Evolutionary conservation across 2,888 invertebrate genomes (phyloP), one percentile per base, ranked within the genome.

Genomic region (Horisme vitalbata): DNA sequence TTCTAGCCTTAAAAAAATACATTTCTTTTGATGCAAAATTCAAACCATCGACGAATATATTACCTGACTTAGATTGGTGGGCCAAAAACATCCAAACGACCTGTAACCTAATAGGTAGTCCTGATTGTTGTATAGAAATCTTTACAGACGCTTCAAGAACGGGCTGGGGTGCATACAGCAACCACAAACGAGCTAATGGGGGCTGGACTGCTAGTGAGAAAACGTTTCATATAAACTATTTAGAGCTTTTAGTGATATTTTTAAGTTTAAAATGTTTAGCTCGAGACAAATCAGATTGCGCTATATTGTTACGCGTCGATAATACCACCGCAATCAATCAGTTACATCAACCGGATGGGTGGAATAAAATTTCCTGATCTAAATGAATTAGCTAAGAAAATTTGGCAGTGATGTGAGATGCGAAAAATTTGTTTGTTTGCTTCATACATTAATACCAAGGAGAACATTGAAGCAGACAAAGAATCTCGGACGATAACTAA

Each of bases 301-400:
- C 46, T 15, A 41, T 55, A n/a, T 30, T 52, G 8, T 20, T 54
- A 1, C 27, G 50, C 1, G 15, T 54, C 8, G 51, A 54, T 7
- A 54, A 54, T 23, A 44, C 43, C 1, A 51, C 55, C 2, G 48
- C 51, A 14, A 36, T 48, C 6, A 14, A 36, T 48, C 6, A 7
- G 32, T 2, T 55, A 43, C 6, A 39, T 57, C 0, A 55, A 57
- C 21, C 24, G 47, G 1, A 54, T 57, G 47, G 57, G 47, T 0
- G 49, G 55, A 0, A 24, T 55, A 0, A 46, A 41, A 20, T 50
- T 23, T n/a, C 44, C 43, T 3, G 50, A 55, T 11, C 24, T 55
- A 0, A 46, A 30, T 2, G 12, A 27, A 6, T 12, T 27, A 27
- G 12, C 27, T 8, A 27, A 27, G 7, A 12, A 11, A 4, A 27